Evolutionary conservation across 35 echinoderm and acorn worm species (phyloP), one percentile per base, ranked within the genome.

Genomic region (Patiria miniata): DNA sequence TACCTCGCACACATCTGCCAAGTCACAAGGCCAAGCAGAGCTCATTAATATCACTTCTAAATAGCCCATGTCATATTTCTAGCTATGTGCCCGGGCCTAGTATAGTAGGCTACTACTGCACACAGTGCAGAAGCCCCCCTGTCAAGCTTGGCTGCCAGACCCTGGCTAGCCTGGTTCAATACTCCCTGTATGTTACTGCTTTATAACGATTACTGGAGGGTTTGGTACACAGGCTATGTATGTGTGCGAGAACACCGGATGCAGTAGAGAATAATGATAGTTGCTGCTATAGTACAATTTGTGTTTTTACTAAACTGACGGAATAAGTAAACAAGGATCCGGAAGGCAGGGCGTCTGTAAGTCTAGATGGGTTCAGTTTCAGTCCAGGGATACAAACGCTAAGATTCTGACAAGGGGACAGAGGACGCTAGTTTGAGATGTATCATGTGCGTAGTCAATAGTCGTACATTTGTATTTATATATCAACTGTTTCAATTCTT

Each of bases 41-140:
- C 26, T 73, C 65, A 73, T 73, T 73, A 73, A 73, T 73, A 73
- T 34, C 65, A 73, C 65, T 73, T 73, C 65, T 73, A 73, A 73
- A 73, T 73, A 23, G 65, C 65, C 34, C 29, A 73, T 73, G 65
- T 73, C 65, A 73, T 73, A 47, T 47, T 47, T 47, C 42, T 47
- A 30, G 65, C 2, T 22, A 10, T 73, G 26, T 73, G 5, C 57
- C 10, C 57, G 6, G 34, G 65, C 65, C 65, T 32, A 23, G 65
- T 47, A 12, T 6, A 47, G 42, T n/a, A n/a, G n/a, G n/a, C n/a
- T n/a, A n/a, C 42, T 47, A 47, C 42, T 47, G 42, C 61, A 12
- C 16, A 32, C 65, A 26, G 34, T 73, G 34, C 65, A 26, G 26
- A 73, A 73, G 19, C 26, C 65, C 65, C 65, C 65, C 65, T 73